A percentile compares a stretch with the other conserved stretches of the same genome.
Conservation (phyloP, 2,888 invertebrate genomes). For the Caenorhabditis sp. region DNA sequence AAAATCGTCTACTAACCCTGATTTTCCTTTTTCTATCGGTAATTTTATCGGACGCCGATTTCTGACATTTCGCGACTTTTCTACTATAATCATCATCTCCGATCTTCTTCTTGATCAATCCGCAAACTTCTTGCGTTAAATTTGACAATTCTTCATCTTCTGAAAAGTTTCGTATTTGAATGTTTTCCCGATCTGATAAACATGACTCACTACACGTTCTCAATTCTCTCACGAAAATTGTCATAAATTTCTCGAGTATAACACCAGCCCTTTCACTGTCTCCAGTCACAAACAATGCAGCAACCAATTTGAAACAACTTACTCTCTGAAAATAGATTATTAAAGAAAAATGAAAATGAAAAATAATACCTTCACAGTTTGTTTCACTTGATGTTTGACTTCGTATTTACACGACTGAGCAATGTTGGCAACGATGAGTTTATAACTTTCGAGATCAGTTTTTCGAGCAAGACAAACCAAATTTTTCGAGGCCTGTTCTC, state of each 20-base stretch:
- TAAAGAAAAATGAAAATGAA: not conserved
- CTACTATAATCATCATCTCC: slow-evolving; percentile 54
- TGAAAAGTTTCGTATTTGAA: slow-evolving; percentile 30
- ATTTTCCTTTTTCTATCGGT: slow-evolving; percentile 50
- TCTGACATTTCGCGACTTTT: slow-evolving; percentile 46
- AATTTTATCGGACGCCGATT: slow-evolving; percentile 33
- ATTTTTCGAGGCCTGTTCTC: slow-evolving; percentile 55
- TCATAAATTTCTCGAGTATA: slow-evolving; percentile 46
- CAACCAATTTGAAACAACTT: slow-evolving; percentile 60
- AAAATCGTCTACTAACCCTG: slow-evolving; percentile 18
- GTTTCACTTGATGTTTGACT: slow-evolving; percentile 45
- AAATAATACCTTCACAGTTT: slow-evolving; percentile 34
- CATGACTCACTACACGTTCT: slow-evolving; percentile 35
- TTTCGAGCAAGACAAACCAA: slow-evolving; percentile 38
- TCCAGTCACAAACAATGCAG: slow-evolving; percentile 50
- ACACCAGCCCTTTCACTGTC: slow-evolving; percentile 9
- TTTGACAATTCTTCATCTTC: slow-evolving; percentile 56
- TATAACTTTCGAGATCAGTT: slow-evolving; percentile 26
- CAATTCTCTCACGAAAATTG: slow-evolving; percentile 59
- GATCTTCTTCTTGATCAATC: slow-evolving; percentile 50
- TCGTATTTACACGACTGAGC: slow-evolving; percentile 53
- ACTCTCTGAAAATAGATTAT: slow-evolving; percentile 51
- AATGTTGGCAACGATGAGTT: slow-evolving; percentile 38
- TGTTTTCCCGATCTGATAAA: too few species aligned
- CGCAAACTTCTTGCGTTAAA: slow-evolving; percentile 58